phyloP scores from a whole-genome alignment of 2,888 invertebrate species.

The Cyclophora punctaria region DNA sequence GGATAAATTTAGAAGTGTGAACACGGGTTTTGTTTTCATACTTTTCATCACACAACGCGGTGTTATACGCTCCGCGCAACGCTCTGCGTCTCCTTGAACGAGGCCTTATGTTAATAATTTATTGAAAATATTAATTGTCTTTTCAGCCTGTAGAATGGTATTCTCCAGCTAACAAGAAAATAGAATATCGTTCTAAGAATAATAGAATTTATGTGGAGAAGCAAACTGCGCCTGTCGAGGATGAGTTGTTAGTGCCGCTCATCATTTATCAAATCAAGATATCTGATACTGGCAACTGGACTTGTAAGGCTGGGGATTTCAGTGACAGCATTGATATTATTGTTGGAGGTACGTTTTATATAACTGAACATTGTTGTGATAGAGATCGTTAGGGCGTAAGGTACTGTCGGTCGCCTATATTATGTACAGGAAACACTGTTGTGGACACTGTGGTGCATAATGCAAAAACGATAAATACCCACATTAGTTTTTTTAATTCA shows the following conservation, averaged over 20 bases:
- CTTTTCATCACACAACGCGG: too few relatives aligned
- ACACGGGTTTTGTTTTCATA: too few relatives aligned
- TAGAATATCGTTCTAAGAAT: conserved; percentile 42
- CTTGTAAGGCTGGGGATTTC: conserved; percentile 53
- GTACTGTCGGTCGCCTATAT: too few relatives aligned
- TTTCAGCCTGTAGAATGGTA: conserved; percentile 56
- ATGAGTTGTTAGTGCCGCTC: conserved; percentile 31
- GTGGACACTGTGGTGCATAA: too few relatives aligned
- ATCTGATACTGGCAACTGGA: conserved; percentile 58
- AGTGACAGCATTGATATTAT: conserved; percentile 46
- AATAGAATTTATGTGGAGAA: conserved; percentile 49
- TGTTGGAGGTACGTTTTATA: conserved; percentile 45
- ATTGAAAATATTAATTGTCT: neutral
- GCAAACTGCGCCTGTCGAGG: conserved; percentile 20
- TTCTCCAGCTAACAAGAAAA: conserved; percentile 35
- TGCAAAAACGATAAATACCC: too few relatives aligned
- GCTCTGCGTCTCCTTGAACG: too few relatives aligned
- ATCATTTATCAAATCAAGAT: conserved; percentile 48
- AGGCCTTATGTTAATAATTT: neutral
- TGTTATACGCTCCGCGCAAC: too few relatives aligned
- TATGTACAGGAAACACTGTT: too few relatives aligned
- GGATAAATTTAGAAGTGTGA: too few relatives aligned
- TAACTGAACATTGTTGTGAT: too few relatives aligned
- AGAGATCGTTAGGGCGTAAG: too few relatives aligned
- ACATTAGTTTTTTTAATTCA: too few relatives aligned